Evolutionary conservation across 2,797 vertebrate species (phyloP).

Genomic region (Momotus momota): DNA sequence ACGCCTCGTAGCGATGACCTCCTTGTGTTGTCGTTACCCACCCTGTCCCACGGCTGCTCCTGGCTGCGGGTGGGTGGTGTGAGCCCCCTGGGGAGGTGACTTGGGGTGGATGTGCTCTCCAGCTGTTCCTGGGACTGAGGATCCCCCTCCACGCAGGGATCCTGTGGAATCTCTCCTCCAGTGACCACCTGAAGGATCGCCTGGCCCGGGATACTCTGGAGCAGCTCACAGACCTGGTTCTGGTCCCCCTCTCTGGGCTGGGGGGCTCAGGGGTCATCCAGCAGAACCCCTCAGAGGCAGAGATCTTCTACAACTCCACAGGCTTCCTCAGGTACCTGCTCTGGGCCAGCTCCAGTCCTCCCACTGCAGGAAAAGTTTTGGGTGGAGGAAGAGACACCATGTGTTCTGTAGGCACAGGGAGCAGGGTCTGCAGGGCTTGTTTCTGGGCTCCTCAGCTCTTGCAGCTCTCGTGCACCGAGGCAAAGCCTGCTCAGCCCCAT

Average conservation of each 20-base stretch:
- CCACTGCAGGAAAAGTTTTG: rapidly evolving
- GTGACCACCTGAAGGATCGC: constrained; percentile 90
- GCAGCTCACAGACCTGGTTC: constrained; percentile 85
- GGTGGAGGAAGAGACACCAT: not conserved
- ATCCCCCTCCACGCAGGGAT: constrained; percentile 82
- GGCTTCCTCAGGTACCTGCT: constrained; percentile 90
- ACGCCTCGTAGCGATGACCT: rapidly evolving
- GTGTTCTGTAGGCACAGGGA: rapidly evolving
- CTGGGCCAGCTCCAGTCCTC: rapidly evolving
- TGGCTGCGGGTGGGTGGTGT: rapidly evolving
- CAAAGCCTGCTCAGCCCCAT: not conserved
- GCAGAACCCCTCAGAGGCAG: constrained; percentile 85
- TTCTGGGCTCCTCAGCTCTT: not conserved
- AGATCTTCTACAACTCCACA: constrained; percentile 94
- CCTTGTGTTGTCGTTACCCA: rapidly evolving
- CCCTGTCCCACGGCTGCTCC: not conserved
- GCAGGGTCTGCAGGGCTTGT: not conserved
- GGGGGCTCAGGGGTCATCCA: constrained; percentile 71
- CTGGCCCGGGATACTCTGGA: constrained; percentile 85
- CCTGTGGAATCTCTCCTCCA: constrained; percentile 97
- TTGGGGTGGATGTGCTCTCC: not conserved
- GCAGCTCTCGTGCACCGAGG: not conserved
- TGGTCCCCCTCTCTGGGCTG: constrained; percentile 83
- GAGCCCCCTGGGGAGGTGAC: too few relatives aligned
- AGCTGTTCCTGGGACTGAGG: rapidly evolving